Percentiles rank a stretch among this genome's conserved stretches.
Conservation (phyloP, 2,797 vertebrate species). For the Epinephelus malabaricus region DNA sequence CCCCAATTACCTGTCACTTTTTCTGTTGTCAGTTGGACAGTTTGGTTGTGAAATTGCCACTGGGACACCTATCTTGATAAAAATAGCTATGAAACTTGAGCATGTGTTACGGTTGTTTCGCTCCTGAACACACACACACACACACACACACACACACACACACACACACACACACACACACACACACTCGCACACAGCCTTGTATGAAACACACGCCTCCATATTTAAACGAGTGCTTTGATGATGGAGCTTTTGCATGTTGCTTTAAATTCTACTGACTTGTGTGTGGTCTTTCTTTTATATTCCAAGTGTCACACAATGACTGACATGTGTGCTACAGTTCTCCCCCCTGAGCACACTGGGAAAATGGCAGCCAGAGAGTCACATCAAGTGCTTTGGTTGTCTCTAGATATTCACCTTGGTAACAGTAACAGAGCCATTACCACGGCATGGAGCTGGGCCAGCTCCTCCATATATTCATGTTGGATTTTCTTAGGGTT, state of each 20-base stretch:
- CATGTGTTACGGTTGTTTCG: not conserved
- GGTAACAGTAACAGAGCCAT: conserved; percentile 42
- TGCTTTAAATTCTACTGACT: conserved; percentile 23
- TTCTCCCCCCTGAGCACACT: conserved; percentile 5
- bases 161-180: no score
- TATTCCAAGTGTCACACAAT: conserved; percentile 21
- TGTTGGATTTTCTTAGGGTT: conserved; percentile 34
- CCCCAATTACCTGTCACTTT: not conserved
- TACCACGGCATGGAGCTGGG: not conserved
- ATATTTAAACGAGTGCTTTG: conserved; percentile 1
- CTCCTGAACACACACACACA: not conserved
- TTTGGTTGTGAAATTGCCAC: conserved; percentile 1
- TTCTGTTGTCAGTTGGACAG: not conserved
- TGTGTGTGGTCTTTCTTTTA: conserved; percentile 34
- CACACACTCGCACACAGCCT: not conserved
- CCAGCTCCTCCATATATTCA: conserved; percentile 19
- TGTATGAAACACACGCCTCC: conserved; percentile 4
- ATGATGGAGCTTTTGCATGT: conserved; percentile 11
- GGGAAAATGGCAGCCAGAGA: conserved; percentile 45
- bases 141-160: not conserved
- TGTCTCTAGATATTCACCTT: conserved; percentile 46
- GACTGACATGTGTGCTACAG: conserved; percentile 28
- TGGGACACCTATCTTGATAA: not conserved
- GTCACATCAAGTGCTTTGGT: conserved; percentile 16
- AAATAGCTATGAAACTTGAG: conserved; percentile 9